Evolutionary conservation across 2,888 invertebrate genomes (phyloP).

Genomic region (Invenusta paracnida): DNA sequence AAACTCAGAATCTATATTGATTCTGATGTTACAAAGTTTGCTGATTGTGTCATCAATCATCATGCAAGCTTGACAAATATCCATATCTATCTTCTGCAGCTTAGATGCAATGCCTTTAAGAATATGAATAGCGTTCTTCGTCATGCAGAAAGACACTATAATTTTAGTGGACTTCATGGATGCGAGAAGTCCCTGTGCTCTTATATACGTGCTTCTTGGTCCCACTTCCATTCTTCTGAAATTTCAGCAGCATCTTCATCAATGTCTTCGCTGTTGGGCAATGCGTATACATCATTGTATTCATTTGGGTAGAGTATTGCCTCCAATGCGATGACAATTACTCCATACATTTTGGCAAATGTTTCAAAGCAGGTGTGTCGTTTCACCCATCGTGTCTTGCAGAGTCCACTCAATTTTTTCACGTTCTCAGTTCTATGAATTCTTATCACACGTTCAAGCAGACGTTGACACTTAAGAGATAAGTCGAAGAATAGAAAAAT

Average conservation of each 20-base stretch:
- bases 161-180: conserved; percentile 27
- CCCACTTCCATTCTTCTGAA: conserved; percentile 27
- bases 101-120: conserved; percentile 33
- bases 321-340: conserved; percentile 23
- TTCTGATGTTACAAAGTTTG: conserved; percentile 12
- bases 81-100: conserved; percentile 32
- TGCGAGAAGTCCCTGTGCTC: conserved; percentile 14
- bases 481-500: conserved; percentile 37
- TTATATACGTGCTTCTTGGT: conserved; percentile 9
- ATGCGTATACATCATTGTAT: conserved; percentile 2
- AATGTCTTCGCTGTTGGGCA: conserved; percentile 20
- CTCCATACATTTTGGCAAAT: conserved; percentile 31
- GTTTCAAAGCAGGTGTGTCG: conserved; percentile 32
- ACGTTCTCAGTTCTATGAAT: conserved; percentile 25
- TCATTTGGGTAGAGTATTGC: conserved; percentile 33
- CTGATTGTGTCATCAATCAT: conserved; percentile 33
- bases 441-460: conserved; percentile 34
- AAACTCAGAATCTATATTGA: conserved; percentile 27
- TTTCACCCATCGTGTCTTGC: conserved; percentile 28
- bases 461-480: conserved; percentile 32
- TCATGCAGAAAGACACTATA: conserved; percentile 30
- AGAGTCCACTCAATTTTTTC: conserved; percentile 27
- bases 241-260: conserved; percentile 27
- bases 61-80: conserved; percentile 25
- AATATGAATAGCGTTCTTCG: conserved; percentile 27